Evolutionary conservation across 2,888 invertebrate genomes (phyloP).

Genomic region (Heliconius ethilla): DNA sequence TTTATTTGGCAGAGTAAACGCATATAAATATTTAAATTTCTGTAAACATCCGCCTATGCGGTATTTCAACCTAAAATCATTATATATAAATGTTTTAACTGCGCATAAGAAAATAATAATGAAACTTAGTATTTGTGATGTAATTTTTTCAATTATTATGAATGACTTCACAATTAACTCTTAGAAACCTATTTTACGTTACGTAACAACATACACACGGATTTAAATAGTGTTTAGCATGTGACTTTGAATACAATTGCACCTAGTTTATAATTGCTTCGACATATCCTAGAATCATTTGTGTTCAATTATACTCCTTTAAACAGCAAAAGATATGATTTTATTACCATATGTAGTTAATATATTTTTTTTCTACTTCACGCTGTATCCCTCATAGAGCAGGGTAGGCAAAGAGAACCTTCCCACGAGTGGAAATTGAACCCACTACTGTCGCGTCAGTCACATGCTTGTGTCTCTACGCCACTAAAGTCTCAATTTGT

Average conservation of each 20-base stretch:
- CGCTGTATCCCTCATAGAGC: no score
- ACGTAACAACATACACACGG: slow-evolving; percentile 7
- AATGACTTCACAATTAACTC: slow-evolving; percentile 14
- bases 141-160: slow-evolving; percentile 10
- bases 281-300: not conserved
- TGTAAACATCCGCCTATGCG: not conserved
- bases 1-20: not conserved
- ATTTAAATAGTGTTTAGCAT: slow-evolving; percentile 21
- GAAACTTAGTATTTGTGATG: not conserved
- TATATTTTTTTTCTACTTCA: no score
- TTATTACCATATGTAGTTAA: not conserved
- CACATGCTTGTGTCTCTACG: no score
- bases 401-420: no score
- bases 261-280: slow-evolving; percentile 14
- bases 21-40: not conserved
- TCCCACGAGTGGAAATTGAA: no score
- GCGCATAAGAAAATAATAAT: not conserved
- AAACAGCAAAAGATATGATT: not conserved
- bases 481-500: no score
- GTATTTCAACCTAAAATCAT: not conserved
- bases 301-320: not conserved
- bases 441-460: no score
- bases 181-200: not conserved
- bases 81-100: not conserved
- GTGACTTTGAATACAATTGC: slow-evolving; percentile 22